Evolutionary conservation across 1,140 invertebrate species (phyloP).

Genomic region (Dendroctonus valens): DNA sequence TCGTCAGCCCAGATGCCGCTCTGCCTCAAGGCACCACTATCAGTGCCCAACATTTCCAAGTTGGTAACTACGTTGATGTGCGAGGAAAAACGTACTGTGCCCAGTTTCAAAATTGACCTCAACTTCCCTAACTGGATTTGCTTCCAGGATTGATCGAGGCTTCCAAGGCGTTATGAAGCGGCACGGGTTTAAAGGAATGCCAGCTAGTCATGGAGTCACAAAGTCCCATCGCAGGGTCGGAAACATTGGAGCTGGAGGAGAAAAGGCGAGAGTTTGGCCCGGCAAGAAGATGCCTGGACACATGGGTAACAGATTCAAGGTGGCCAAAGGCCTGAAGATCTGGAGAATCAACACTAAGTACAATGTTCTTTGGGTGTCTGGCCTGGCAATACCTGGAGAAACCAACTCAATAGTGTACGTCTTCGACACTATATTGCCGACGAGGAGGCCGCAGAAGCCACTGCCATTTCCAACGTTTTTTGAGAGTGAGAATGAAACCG

Average conservation of each 20-base stretch:
- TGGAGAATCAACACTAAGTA: conserved; percentile 90
- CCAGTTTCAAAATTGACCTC: conserved; percentile 13
- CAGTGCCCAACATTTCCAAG: conserved; percentile 82
- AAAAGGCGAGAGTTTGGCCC: conserved; percentile 85
- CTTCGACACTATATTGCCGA: conserved; percentile 74
- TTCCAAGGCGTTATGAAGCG: conserved; percentile 98
- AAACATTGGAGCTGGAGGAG: conserved; percentile 81
- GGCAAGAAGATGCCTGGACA: conserved; percentile 97
- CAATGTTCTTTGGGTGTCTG: conserved; percentile 87
- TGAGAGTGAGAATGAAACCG: conserved; percentile 56
- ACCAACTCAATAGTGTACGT: conserved; percentile 78
- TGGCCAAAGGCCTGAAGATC: conserved; percentile 74
- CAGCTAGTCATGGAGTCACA: conserved; percentile 87
- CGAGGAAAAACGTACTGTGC: conserved; percentile 83
- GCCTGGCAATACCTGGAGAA: conserved; percentile 77
- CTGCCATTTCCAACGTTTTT: conserved; percentile 83
- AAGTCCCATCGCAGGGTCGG: conserved; percentile 93
- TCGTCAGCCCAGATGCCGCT: conserved; percentile 82
- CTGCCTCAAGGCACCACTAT: conserved; percentile 89
- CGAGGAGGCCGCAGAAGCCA: conserved; percentile 57
- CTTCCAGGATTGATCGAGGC: conserved; percentile 80
- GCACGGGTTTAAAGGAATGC: conserved; percentile 94
- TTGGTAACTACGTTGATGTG: conserved; percentile 90
- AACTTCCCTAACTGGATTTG: conserved; percentile 22
- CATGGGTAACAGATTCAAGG: conserved; percentile 85